Evolutionary conservation across 1,140 invertebrate species (phyloP).

Genomic region (Neodiprion fabricii): DNA sequence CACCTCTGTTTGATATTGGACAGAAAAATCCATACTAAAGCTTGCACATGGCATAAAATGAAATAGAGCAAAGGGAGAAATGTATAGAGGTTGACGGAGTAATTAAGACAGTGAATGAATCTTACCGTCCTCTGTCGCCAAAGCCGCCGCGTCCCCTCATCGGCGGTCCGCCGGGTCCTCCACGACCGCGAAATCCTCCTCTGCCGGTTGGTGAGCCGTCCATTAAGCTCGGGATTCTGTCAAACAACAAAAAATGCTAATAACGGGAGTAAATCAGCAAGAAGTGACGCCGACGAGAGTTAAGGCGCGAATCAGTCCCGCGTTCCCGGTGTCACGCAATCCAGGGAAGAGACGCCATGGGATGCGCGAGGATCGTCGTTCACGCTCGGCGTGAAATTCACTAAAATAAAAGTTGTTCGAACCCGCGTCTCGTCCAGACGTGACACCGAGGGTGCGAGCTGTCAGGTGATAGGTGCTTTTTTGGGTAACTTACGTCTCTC

Average conservation of each 20-base stretch:
- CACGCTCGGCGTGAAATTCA: neutral
- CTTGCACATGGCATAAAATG: neutral
- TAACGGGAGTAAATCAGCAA: too few relatives aligned
- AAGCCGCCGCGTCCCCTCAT: constrained; percentile 57
- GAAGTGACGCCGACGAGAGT: too few relatives aligned
- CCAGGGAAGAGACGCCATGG: neutral
- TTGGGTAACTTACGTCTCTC: neutral
- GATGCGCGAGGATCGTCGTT: neutral
- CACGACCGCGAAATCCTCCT: constrained; percentile 52
- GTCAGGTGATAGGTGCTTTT: neutral
- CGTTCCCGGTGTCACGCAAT: neutral
- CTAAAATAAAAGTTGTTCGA: neutral
- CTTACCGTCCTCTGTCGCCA: constrained; percentile 52
- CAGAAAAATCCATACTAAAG: constrained; percentile 17
- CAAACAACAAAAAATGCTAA: neutral
- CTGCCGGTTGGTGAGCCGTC: constrained; percentile 49
- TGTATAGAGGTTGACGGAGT: constrained; percentile 1
- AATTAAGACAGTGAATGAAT: neutral
- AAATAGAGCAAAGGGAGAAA: constrained; percentile 5
- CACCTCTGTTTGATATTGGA: constrained; percentile 40
- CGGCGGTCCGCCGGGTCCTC: constrained; percentile 45
- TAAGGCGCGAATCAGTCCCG: neutral
- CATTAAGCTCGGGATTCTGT: constrained; percentile 34
- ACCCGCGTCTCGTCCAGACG: too few relatives aligned
- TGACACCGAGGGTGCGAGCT: neutral